Base-by-base conservation (phyloP, 2,113 vertebrate species). In the Otis tarda region DNA sequence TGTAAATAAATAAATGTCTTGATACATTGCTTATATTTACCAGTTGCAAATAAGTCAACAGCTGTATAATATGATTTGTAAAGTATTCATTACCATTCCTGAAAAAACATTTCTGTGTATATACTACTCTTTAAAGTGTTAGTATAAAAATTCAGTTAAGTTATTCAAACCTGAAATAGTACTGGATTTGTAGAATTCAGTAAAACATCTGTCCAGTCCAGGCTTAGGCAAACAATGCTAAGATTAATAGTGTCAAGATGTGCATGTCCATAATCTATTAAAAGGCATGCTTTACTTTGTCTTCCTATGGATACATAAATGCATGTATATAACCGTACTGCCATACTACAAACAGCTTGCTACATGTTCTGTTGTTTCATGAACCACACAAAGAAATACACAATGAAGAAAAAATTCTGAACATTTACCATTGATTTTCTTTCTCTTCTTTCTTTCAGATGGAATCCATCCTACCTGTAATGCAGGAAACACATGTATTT, bases 401-500 rank as follows among this genome's bases (percentile, higher is more conserved):
- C 3, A 71, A 69, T 4, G 3, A 67, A 76, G 43, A 80, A 75
- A 35, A 50, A 53, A 71, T 45, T 39, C 5, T 12, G 8, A 77
- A 25, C 3, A 3, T 59, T 60, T 63, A 39, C 39, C 3, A 14
- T 8, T n/a, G 19, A 14, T 70, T 33, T 64, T 56, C 45, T 52
- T 89, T 31, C 9, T 88, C 19, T 79, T 68, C 49, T 73, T 87
- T 53, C 35, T 81, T 80, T 85, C 39, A 11, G 14, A 35, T 39
- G 33, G 55, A 79, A 77, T 35, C 25, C 63, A 59, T 41, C 37
- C 14, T 56, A 35, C 10, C 16, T n/a, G 17, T 63, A 70, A 55
- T 1, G 2, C 28, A 53, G 24, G 31, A 81, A 87, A 69, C 25
- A 7, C 0, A 0, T 59, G 13, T 4, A 14, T 81, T 83, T 65